These are phyloP conservation scores for Oegoconia quadripuncta DNA, from an alignment of 2,888 invertebrate species.

Conservation along the genomic window DNA sequence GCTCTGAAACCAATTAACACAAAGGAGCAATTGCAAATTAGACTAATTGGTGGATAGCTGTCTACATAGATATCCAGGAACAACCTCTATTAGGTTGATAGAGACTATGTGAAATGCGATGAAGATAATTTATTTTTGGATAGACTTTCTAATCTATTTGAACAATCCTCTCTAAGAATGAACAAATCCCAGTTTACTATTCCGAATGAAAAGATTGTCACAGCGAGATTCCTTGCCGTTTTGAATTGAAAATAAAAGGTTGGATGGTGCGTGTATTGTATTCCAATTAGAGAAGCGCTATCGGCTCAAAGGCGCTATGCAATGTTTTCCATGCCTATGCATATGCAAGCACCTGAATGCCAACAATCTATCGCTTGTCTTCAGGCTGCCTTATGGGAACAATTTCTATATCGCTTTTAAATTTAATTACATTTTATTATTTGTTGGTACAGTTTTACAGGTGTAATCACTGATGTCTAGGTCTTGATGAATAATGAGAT, in stretches of 20 bases:
- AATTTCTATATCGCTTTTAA: conserved; percentile 1
- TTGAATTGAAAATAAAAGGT: conserved; percentile 14
- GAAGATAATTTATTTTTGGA: too few species aligned
- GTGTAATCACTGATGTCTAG: not conserved
- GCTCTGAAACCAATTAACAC: conserved; percentile 72
- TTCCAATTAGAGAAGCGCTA: conserved; percentile 25
- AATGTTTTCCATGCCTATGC: conserved; percentile 16
- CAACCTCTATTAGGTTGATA: not conserved
- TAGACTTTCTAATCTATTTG: too few species aligned
- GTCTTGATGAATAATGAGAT: too few species aligned
- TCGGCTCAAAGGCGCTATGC: conserved; percentile 16
- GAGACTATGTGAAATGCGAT: too few species aligned
- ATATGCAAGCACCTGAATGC: conserved; percentile 11
- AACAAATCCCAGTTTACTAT: too few species aligned
- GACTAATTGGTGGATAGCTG: conserved; percentile 54
- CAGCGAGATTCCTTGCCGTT: conserved; percentile 14
- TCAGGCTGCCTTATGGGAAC: conserved; percentile 2
- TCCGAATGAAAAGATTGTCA: conserved; percentile 2
- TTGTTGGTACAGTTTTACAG: not conserved
- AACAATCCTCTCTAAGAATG: too few species aligned
- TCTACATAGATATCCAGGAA: conserved; percentile 43
- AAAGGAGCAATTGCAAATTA: conserved; percentile 72
- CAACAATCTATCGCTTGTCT: conserved; percentile 10
- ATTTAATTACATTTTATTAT: not conserved
- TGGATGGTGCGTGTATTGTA: conserved; percentile 21